Conservation (phyloP, 2,113 vertebrate species). For the Lepisosteus oculatus region DNA sequence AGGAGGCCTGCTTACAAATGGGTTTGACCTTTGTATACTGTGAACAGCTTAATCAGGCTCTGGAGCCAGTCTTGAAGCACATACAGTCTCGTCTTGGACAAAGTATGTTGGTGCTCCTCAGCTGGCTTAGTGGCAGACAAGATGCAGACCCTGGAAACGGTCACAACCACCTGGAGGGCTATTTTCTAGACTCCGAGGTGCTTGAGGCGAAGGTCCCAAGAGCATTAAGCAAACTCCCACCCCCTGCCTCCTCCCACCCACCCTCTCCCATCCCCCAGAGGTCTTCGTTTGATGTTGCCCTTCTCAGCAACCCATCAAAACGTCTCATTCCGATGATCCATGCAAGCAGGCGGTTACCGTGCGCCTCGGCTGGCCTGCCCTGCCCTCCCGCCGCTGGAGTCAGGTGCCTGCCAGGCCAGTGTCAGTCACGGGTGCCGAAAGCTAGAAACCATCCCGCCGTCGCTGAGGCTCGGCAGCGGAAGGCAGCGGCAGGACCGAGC, state of each 20-base stretch:
- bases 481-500: conserved; percentile 23
- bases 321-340: conserved; percentile 61
- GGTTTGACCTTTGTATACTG: conserved; percentile 48
- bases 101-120: conserved; percentile 36
- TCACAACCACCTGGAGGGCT: conserved; percentile 63
- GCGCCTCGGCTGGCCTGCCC: conserved; percentile 63
- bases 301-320: conserved; percentile 57
- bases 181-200: conserved; percentile 44
- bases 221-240: conserved; percentile 56
- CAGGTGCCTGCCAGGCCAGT: conserved; percentile 55
- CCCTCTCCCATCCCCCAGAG: conserved; percentile 1
- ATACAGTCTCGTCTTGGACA: conserved; percentile 36
- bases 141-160: conserved; percentile 59
- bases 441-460: conserved; percentile 64
- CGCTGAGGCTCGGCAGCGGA: conserved; percentile 22
- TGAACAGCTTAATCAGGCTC: conserved; percentile 37
- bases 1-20: conserved; percentile 26
- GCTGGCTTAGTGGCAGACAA: conserved; percentile 49
- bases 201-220: conserved; percentile 54
- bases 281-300: conserved; percentile 62
- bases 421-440: conserved; percentile 70
- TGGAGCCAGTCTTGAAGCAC: conserved; percentile 45
- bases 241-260: conserved; percentile 30
- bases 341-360: conserved; percentile 72
- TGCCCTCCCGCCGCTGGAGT: conserved; percentile 64